Base-by-base conservation (phyloP, 2,113 vertebrate species). In the Anguilla rostrata region DNA sequence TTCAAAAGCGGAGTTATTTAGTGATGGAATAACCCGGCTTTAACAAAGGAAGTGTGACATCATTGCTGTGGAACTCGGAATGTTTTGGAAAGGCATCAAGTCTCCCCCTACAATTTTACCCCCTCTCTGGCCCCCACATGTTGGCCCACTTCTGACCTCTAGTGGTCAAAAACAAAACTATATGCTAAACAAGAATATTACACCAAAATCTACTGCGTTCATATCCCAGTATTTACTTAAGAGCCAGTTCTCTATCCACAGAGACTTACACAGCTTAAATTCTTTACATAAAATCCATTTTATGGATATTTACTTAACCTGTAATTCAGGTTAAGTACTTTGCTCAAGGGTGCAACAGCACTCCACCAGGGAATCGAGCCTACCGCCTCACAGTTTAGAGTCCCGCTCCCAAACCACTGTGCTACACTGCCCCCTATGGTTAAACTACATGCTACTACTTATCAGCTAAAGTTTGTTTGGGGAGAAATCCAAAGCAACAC, bases 1-100 rank as follows among this genome's bases (percentile, higher is more conserved):
- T 75, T 75, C 71, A 29, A 75, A 9, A 75, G 34, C 34, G 2
- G n/a, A 75, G n/a, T 75, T 75, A 75, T 75, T 80, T 80, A 80
- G 34, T 40, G 39, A 39, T 18, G 78, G 78, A 40, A 18, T 80
- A 41, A 5, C 15, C 78, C 34, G 41, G 16, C 39, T 40, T 80
- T 80, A 34, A 80, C 40, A 80, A 80, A 80, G 78, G 71, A 80
- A 80, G 40, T 41, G 78, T 80, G 71, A 75, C 71, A 75, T 75
- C 40, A 41, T 80, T 41, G 16, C 40, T 80, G 78, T 16, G 78
- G 39, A 80, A 80, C 78, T 80, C 20, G 78, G 40, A 75, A 75
- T 75, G 71, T 75, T 75, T 75, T 75, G 71, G 41, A 71, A 84
- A 71, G 43, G 66, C 43, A 49, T 43, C 84, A 49, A 29, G 14